A percentile compares a stretch with the other conserved stretches of the same genome.
These are phyloP conservation scores for Crax fasciolata DNA, from an alignment of 2,797 vertebrate species.

Conservation along the genomic window DNA sequence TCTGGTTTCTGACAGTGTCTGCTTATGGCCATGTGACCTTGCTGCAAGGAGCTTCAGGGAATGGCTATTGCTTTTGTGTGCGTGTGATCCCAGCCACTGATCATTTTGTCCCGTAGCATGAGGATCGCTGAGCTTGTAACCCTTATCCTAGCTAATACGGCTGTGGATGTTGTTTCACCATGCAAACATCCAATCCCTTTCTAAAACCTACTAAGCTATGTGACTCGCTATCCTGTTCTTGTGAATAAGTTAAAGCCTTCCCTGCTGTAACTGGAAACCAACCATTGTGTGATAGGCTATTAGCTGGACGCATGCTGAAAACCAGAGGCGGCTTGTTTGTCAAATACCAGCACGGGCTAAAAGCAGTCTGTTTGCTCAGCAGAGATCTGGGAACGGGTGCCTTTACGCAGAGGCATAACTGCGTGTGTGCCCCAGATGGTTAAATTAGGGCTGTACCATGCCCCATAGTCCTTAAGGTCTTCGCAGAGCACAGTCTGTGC, in stretches of 20 bases:
- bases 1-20: slow-evolving; percentile 52
- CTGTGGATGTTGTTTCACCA: slow-evolving; percentile 70
- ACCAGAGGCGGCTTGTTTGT: slow-evolving; percentile 60
- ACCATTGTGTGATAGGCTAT: slow-evolving; percentile 63
- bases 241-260: slow-evolving; percentile 76
- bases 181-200: slow-evolving; percentile 71
- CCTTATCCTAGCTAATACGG: slow-evolving; percentile 36
- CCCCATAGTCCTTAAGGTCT: background rate
- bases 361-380: slow-evolving; percentile 66
- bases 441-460: background rate
- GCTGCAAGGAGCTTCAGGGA: slow-evolving; percentile 66
- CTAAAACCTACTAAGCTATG: slow-evolving; percentile 73
- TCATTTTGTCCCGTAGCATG: slow-evolving; percentile 25
- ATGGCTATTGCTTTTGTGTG: slow-evolving; percentile 45
- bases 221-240: slow-evolving; percentile 56
- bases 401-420: background rate
- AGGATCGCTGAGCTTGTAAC: slow-evolving; percentile 72
- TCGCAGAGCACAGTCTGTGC: background rate
- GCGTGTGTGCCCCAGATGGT: accelerated
- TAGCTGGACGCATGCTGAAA: background rate
- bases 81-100: slow-evolving; percentile 60
- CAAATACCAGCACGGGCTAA: slow-evolving; percentile 30
- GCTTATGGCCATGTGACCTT: slow-evolving; percentile 51
- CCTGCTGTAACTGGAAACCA: slow-evolving; percentile 64
- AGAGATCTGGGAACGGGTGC: background rate